Base-by-base conservation (phyloP, 2,113 vertebrate species). In the Scartelaos histophorus region DNA sequence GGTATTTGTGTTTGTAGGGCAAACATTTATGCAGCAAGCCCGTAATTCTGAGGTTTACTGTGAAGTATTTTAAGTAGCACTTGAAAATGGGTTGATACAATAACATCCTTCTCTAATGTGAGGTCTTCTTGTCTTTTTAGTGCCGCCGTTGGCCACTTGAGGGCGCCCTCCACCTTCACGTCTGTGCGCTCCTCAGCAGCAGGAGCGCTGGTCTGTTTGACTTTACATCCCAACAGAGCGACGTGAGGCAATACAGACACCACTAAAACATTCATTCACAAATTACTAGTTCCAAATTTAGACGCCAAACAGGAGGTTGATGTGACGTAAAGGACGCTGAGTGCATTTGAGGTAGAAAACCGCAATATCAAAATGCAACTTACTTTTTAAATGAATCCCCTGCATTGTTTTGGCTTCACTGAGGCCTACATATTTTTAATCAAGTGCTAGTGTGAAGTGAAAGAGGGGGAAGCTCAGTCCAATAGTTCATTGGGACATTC, bases 401-500 rank as follows among this genome's bases (percentile, higher is more conserved):
- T 69, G 73, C n/a, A 34, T 16, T 35, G 69, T 0, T 45, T 76
- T 22, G 34, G 21, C 67, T 10, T 54, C 9, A 15, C 57, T 69
- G 84, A 57, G 35, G 38, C 9, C 38, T 38, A 38, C 81, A 78
- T 82, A 85, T 84, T 83, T 85, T 75, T 43, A 43, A 43, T 43
- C 78, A 60, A 13, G 60, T 34, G 68, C 76, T 74, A 82, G 9
- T 68, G 78, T 69, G 49, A 57, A 54, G 35, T 81, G 81, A 74
- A 21, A 58, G 43, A 35, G 69, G 66, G 76, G 78, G 25, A 74
- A 75, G 60, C 68, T 29, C 10, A 56, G 73, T 54, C 7, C 51
- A 34, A 70, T 25, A 67, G 87, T 83, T 84, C 64, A 73, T 72
- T 67, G 67, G 76, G 82, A 84, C 91, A 93, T 93, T 93, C 89